A percentile compares a stretch with the other conserved stretches of the same genome.
phyloP scores from a whole-genome alignment of 2,113 vertebrate genomes.

The Sylvietta virens region DNA sequence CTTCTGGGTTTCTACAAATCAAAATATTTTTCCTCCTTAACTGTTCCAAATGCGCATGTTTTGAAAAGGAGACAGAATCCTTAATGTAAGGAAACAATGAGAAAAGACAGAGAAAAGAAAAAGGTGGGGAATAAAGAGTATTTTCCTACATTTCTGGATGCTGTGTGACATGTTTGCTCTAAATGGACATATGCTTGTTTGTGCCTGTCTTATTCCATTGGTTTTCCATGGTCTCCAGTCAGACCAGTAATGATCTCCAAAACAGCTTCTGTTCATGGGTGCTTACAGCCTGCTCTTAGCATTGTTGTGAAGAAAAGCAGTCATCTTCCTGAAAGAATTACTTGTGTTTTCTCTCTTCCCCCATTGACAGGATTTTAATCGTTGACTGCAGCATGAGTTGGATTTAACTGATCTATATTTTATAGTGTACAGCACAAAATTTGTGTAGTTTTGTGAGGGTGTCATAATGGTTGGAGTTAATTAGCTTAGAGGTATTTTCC shows the following conservation, averaged over 20 bases:
- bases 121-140: background rate
- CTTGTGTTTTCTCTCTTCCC: background rate
- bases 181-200: background rate
- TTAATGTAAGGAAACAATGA: background rate
- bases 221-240: background rate
- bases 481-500: background rate
- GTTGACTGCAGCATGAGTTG: background rate
- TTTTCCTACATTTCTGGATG: background rate
- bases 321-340: background rate
- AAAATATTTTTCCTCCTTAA: background rate
- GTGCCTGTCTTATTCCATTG: background rate
- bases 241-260: too few species aligned
- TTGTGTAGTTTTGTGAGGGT: background rate
- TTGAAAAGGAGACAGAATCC: background rate
- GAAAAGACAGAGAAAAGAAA: background rate
- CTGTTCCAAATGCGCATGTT: background rate
- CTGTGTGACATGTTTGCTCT: background rate
- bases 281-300: background rate
- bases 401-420: background rate
- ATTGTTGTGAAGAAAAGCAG: background rate
- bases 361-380: background rate
- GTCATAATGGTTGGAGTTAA: background rate
- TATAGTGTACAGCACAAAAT: background rate
- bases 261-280: background rate
- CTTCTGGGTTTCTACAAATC: background rate